Conservation (phyloP, 2,113 vertebrate genomes). For the Alaudala cheleensis region DNA sequence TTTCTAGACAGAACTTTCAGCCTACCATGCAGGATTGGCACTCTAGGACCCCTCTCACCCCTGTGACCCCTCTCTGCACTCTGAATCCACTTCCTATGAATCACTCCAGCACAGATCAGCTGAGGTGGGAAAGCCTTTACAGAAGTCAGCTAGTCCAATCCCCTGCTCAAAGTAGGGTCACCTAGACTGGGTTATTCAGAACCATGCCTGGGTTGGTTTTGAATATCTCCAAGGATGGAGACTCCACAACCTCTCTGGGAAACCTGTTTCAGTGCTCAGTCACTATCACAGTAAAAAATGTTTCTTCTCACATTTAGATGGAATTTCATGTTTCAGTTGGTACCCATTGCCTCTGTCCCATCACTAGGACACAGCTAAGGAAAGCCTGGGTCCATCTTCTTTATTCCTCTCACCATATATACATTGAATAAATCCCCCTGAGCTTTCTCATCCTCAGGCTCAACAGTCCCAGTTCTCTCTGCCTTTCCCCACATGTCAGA, state of each 20-base stretch:
- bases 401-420: neutral
- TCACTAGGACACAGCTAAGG: neutral
- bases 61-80: neutral
- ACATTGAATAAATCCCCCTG: neutral
- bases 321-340: neutral
- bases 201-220: fast-evolving
- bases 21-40: neutral
- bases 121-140: neutral
- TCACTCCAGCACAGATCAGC: neutral
- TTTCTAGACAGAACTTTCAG: neutral
- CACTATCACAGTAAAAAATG: neutral
- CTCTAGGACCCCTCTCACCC: neutral
- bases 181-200: neutral
- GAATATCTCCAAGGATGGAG: neutral
- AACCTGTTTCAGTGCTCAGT: neutral
- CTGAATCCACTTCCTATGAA: neutral
- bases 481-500: neutral
- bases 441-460: neutral
- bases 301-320: neutral
- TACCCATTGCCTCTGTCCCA: neutral
- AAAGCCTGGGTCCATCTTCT: neutral
- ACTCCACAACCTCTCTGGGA: neutral
- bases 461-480: neutral
- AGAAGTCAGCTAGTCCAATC: neutral
- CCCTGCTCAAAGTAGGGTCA: neutral